Evolutionary conservation across 2,797 vertebrate genomes (phyloP), one percentile per base, ranked within the genome.

Genomic region (Channallabes apus): DNA sequence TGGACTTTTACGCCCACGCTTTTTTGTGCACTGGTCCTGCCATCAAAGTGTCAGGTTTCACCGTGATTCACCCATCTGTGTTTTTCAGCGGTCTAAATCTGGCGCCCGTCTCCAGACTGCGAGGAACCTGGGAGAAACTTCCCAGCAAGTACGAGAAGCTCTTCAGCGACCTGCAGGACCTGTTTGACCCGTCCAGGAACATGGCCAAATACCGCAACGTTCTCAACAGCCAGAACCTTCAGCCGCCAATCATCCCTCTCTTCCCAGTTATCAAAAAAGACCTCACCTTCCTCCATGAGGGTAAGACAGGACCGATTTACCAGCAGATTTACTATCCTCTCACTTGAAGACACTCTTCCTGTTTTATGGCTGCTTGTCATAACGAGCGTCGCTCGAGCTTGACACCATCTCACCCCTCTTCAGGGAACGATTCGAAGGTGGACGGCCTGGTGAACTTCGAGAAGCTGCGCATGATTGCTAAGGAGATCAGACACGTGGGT

Each of bases 241-340:
- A 99, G 85, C 98, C 98, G 0, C 98, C 98, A 11, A 97, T 99
- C 90, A 99, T 99, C 87, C 98, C 98, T 0, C 92, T 99, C 58
- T 99, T 99, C 91, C 98, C 98, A 2, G 98, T 99, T 91, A 99
- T 99, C 92, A 99, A 99, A 94, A 99, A 99, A 92, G 98, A 99
- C 91, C 97, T 99, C 86, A 99, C 98, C 0, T 99, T 99, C 91
- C 95, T 99, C 80, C 98, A 99, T 8, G 98, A 99, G 96, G 98
- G 98, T 99, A 94, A 7, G 76, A 72, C 22, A 11, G 41, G 18
- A 20, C 11, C 1, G 15, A 61, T 61, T 38, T 15, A 27, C 20
- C 8, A 65, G 11, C 15, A 75, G 18, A 54, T 64, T 2, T 22
- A 3, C 14, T 6, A 61, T n/a, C 3, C 11, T 78, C 20, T 78